Percentiles rank a stretch among this genome's conserved stretches.
Evolutionary conservation across 2,113 vertebrate species (phyloP).

Genomic region (Embiotoca jacksoni): DNA sequence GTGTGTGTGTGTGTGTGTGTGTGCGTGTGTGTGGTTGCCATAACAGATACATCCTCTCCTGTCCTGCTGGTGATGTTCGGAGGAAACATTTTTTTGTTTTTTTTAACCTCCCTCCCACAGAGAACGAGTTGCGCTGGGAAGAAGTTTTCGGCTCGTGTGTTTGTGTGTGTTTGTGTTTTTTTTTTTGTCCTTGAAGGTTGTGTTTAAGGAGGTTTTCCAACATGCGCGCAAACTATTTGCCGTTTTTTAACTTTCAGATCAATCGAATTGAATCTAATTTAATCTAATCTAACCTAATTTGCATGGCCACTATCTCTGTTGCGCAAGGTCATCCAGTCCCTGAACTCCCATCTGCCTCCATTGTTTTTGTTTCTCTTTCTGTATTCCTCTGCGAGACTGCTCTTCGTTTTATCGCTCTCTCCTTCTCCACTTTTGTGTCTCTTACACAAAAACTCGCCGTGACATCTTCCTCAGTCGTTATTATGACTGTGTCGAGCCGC

Average conservation of each 20-base stretch:
- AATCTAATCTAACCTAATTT: slow-evolving; percentile 58
- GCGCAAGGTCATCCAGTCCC: slow-evolving; percentile 35
- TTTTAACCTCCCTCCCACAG: neutral
- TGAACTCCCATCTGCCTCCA: slow-evolving; percentile 16
- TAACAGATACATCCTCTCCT: too few species aligned
- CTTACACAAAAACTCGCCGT: neutral
- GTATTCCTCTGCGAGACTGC: neutral
- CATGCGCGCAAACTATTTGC: slow-evolving; percentile 10
- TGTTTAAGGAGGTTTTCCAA: slow-evolving; percentile 10
- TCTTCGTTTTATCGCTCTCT: neutral
- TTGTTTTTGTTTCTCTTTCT: neutral
- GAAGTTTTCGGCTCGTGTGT: neutral
- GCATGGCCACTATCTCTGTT: slow-evolving; percentile 54
- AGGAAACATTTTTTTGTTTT: slow-evolving; percentile 8
- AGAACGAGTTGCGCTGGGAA: neutral
- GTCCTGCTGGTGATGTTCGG: neutral
- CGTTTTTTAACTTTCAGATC: slow-evolving; percentile 53
- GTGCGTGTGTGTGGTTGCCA: slow-evolving; percentile 36
- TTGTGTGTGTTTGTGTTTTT: neutral
- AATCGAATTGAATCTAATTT: slow-evolving; percentile 47
- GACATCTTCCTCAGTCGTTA: neutral
- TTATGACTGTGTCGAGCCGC: neutral
- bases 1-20: slow-evolving; percentile 13
- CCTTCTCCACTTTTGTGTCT: neutral
- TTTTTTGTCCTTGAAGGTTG: slow-evolving; percentile 46